phyloP scores from a whole-genome alignment of 2,888 invertebrate genomes.

The Nomada fucata region DNA sequence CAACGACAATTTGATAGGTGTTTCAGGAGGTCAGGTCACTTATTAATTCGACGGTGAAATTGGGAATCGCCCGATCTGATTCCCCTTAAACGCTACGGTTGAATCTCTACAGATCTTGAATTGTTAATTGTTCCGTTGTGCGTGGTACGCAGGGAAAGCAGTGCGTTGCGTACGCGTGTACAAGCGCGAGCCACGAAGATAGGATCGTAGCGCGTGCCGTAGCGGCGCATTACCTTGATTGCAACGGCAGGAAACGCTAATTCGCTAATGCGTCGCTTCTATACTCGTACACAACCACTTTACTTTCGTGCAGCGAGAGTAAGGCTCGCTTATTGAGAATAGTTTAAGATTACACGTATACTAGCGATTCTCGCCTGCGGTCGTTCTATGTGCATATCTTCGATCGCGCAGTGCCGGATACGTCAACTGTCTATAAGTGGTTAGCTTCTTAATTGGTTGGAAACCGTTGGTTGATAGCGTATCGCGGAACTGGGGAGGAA shows the following conservation, averaged over 20 bases:
- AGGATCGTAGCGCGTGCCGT: constrained; percentile 51
- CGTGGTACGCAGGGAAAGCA: constrained; percentile 54
- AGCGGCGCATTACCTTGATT: constrained; percentile 81
- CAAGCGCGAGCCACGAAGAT: constrained; percentile 5
- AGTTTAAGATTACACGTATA: constrained; percentile 72
- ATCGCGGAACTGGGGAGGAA: no score
- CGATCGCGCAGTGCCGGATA: constrained; percentile 22
- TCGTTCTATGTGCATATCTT: constrained; percentile 31
- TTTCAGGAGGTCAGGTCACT: constrained; percentile 6
- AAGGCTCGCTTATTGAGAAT: constrained; percentile 59
- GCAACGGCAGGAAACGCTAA: constrained; percentile 80
- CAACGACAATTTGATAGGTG: neutral
- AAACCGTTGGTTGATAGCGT: no score
- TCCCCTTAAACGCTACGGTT: constrained; percentile 32
- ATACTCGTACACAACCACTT: constrained; percentile 66
- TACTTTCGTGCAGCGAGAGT: constrained; percentile 55
- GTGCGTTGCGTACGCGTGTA: constrained; percentile 50
- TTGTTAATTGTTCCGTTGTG: constrained; percentile 72
- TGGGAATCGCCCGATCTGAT: constrained; percentile 39
- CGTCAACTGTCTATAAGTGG: neutral
- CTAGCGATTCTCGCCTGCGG: constrained; percentile 55
- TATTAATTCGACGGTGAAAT: constrained; percentile 50
- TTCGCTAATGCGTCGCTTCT: constrained; percentile 81
- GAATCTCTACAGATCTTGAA: constrained; percentile 63
- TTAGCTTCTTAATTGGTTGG: no score